Evolutionary conservation across 2,888 invertebrate species (phyloP).

Genomic region (Cephus pygmeus): DNA sequence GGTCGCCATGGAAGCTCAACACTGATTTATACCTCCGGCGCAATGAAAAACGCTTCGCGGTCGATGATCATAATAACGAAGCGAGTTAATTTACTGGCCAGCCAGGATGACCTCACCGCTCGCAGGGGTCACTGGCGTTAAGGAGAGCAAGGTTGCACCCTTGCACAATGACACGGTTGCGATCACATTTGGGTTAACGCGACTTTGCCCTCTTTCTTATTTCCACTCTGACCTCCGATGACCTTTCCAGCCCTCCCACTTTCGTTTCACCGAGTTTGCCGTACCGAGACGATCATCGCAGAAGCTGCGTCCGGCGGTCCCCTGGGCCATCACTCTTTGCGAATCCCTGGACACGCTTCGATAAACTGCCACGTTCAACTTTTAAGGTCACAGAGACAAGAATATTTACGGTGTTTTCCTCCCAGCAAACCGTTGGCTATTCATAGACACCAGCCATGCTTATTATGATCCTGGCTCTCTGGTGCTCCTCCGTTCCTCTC

Average conservation of each 20-base stretch:
- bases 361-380: background rate
- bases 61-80: background rate
- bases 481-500: background rate
- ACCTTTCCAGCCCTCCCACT: background rate
- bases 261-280: background rate
- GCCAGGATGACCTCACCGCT: background rate
- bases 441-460: background rate
- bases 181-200: background rate
- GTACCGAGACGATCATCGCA: background rate
- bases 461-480: background rate
- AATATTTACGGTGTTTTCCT: background rate
- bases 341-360: background rate
- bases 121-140: conserved; percentile 9
- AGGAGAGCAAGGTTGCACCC: conserved; percentile 19
- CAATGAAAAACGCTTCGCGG: background rate
- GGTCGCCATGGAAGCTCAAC: background rate
- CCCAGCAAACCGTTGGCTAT: background rate
- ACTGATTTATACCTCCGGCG: background rate
- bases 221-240: background rate
- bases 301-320: background rate
- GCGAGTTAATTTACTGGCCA: background rate
- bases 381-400: background rate
- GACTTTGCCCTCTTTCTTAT: background rate
- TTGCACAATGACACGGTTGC: conserved; percentile 10
- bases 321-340: background rate